Conservation (phyloP, 2,888 invertebrate genomes). For the Miltochrista miniata region DNA sequence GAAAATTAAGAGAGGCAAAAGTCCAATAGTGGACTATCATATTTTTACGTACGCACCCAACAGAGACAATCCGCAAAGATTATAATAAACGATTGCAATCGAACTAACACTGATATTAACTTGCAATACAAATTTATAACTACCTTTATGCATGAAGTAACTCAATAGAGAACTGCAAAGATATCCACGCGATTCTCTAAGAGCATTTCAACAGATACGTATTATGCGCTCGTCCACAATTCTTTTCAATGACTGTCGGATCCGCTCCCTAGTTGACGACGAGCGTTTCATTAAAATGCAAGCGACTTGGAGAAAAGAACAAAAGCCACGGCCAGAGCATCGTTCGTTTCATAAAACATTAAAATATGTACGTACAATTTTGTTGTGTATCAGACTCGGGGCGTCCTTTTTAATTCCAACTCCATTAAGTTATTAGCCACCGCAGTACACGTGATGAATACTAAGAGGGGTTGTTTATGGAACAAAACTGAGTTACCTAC, state of each 20-base stretch:
- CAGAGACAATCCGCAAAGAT: too few relatives aligned
- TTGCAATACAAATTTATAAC: too few relatives aligned
- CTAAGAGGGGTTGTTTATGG: constrained; percentile 17
- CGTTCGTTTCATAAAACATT: constrained; percentile 38
- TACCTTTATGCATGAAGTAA: too few relatives aligned
- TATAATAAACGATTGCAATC: too few relatives aligned
- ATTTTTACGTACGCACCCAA: too few relatives aligned
- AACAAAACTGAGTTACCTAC: constrained; percentile 7
- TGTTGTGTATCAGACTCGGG: constrained; percentile 30
- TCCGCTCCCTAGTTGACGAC: constrained; percentile 27
- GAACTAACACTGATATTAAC: too few relatives aligned
- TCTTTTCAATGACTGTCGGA: constrained; percentile 44
- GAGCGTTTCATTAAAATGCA: constrained; percentile 49
- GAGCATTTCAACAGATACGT: constrained; percentile 29
- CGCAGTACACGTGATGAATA: constrained; percentile 25
- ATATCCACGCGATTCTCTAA: constrained; percentile 37
- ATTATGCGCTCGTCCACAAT: constrained; percentile 36
- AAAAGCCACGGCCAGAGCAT: constrained; percentile 38
- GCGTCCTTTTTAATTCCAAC: constrained; percentile 25
- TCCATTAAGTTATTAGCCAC: constrained; percentile 44
- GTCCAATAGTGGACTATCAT: too few relatives aligned
- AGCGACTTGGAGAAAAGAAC: constrained; percentile 42
- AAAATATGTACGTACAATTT: constrained; percentile 37
- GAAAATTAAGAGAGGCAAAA: too few relatives aligned
- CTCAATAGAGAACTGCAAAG: constrained; percentile 8